A percentile compares a stretch with the other conserved stretches of the same genome.
phyloP scores from a whole-genome alignment of 2,888 invertebrate species.

The Eristalinus aeneus region DNA sequence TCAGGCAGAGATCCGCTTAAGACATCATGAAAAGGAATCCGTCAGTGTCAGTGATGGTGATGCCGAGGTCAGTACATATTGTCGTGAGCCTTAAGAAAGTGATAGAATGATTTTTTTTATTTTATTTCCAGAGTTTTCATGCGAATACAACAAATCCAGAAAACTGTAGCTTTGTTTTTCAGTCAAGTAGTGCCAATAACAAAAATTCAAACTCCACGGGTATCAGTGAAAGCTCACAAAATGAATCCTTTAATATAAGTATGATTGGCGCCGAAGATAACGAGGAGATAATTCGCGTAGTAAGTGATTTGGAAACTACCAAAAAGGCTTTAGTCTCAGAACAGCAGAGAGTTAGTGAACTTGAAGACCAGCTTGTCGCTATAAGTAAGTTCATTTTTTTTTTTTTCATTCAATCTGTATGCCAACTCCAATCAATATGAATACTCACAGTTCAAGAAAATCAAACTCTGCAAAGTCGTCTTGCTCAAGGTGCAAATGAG shows the following conservation, averaged over 20 bases:
- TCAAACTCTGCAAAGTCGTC: conserved; percentile 78
- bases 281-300: conserved; percentile 82
- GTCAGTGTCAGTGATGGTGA: conserved; percentile 41
- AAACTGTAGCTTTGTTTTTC: conserved; percentile 74
- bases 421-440: background rate
- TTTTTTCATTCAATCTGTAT: background rate
- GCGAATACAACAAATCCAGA: conserved; percentile 74
- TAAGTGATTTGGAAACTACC: conserved; percentile 87
- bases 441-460: conserved; percentile 78
- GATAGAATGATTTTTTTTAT: background rate
- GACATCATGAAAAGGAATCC: conserved; percentile 54
- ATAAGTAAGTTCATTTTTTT: conserved; percentile 75
- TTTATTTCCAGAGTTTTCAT: conserved; percentile 70
- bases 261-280: conserved; percentile 76
- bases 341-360: conserved; percentile 87
- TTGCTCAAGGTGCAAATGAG: conserved; percentile 83
- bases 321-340: conserved; percentile 87
- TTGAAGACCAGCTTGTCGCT: conserved; percentile 89
- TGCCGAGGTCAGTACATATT: conserved; percentile 26
- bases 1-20: conserved; percentile 51
- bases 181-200: conserved; percentile 70
- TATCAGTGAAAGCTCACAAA: conserved; percentile 74
- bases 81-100: background rate
- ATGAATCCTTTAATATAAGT: conserved; percentile 67
- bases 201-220: conserved; percentile 77